These are phyloP conservation scores for Sus cebifrons DNA, from an alignment of 2,797 vertebrate species.

Conservation along the genomic window DNA sequence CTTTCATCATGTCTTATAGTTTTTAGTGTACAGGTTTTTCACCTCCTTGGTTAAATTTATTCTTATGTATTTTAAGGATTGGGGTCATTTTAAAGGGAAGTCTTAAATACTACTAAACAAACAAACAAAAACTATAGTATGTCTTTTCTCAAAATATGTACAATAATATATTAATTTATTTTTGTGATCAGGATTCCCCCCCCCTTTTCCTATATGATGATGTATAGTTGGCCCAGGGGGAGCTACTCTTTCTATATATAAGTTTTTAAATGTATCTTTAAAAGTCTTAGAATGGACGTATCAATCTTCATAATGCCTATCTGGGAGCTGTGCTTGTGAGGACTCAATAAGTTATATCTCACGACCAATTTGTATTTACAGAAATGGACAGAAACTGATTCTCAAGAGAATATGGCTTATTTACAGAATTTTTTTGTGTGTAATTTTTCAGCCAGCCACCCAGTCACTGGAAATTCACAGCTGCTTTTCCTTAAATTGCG, in stretches of 20 bases:
- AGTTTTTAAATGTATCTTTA: conserved; percentile 28
- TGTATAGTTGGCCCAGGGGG: background rate
- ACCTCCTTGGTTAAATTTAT: too few relatives aligned
- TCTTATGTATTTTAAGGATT: too few relatives aligned
- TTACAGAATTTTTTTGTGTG: conserved; percentile 23
- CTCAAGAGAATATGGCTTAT: conserved; percentile 57
- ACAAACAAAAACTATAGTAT: too few relatives aligned
- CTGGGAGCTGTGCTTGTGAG: conserved; percentile 1
- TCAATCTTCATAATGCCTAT: conserved; percentile 47
- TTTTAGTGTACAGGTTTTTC: too few relatives aligned
- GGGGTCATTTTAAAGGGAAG: too few relatives aligned
- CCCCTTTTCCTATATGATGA: background rate
- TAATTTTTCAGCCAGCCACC: background rate
- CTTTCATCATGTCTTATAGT: too few relatives aligned
- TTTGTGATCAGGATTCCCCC: background rate
- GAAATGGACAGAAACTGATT: background rate
- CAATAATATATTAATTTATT: background rate
- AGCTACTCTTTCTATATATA: background rate
- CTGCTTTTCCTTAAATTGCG: conserved; percentile 38
- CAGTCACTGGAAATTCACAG: conserved; percentile 38
- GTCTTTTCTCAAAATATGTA: conserved; percentile 2
- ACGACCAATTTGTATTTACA: conserved; percentile 12
- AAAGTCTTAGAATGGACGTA: background rate
- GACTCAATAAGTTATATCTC: conserved; percentile 51
- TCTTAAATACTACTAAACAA: too few relatives aligned